Evolutionary conservation across 1,140 invertebrate genomes (phyloP).

Genomic region (Tribolium madens): DNA sequence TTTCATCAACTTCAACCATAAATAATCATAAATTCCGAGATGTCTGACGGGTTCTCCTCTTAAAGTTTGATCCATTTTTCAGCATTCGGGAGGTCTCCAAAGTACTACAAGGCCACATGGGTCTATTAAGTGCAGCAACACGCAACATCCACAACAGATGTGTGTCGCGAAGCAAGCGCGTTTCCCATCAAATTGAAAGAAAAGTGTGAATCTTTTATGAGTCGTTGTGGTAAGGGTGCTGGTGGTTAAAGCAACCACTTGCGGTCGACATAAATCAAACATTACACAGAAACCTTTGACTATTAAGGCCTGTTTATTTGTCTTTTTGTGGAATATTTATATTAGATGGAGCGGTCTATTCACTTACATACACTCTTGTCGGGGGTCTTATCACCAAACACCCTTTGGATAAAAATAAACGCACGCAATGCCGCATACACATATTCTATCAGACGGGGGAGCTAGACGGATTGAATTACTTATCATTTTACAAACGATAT

Average conservation of each 20-base stretch:
- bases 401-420: constrained; percentile 35
- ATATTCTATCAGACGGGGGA: constrained; percentile 34
- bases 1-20: constrained; percentile 19
- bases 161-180: constrained; percentile 34
- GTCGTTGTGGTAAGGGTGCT: constrained; percentile 40
- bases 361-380: constrained; percentile 20
- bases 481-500: constrained; percentile 45
- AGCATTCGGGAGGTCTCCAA: constrained; percentile 33
- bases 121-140: constrained; percentile 37
- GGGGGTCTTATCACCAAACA: constrained; percentile 27
- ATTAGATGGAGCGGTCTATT: constrained; percentile 30
- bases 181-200: constrained; percentile 39
- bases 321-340: constrained; percentile 39
- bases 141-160: constrained; percentile 38
- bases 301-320: constrained; percentile 35
- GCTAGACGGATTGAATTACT: constrained; percentile 43
- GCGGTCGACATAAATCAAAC: constrained; percentile 44
- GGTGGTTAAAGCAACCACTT: constrained; percentile 44
- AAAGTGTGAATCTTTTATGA: constrained; percentile 44
- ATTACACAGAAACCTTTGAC: constrained; percentile 35
- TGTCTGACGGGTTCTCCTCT: not conserved
- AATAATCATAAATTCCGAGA: constrained; percentile 34
- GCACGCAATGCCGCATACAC: constrained; percentile 33
- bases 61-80: constrained; percentile 31
- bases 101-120: constrained; percentile 34